Evolutionary conservation across 2,113 vertebrate genomes (phyloP), one percentile per base, ranked within the genome.

Genomic region (Chunga burmeisteri): DNA sequence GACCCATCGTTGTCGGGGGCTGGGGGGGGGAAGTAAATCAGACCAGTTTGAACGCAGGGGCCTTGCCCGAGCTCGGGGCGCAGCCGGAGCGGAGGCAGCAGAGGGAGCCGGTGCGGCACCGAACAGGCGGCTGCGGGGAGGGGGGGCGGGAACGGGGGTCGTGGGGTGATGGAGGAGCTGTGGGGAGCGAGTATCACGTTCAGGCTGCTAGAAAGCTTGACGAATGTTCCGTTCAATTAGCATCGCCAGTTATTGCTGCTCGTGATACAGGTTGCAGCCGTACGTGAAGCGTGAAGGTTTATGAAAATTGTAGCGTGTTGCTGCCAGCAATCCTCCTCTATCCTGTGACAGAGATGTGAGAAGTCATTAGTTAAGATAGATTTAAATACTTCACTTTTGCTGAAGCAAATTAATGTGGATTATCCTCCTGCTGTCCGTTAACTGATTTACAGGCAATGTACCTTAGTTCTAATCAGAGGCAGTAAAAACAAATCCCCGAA

Each of bases 91-190:
- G 18, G 55, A 7, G 70, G 96, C 95, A 90, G 97, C 95, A 98
- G 98, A 93, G 97, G 98, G 97, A 82, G 97, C 97, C 81, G 83
- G 82, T 30, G 95, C 17, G 96, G 96, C 93, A 89, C 87, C 44
- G 56, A 65, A 16, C 36, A 81, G 82, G 17, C 27, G 7, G 7
- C 52, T 22, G 47, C 44, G 10, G 25, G 62, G 5, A 18, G 42
- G 6, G 36, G 5, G 20, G 23, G 20, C 29, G 2, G 44, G 47
- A 56, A 44, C n/a, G 8, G 25, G 32, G 67, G 49, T 38, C 36
- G 30, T 3, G 61, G 53, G 46, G 61, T 16, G 29, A 15, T 8
- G 22, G 15, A 53, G 61, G 49, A 46, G 75, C 49, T 20, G 27
- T 2, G 1, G 14, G 52, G 47, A 68, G 7, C 7, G 16, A 70